These are phyloP conservation scores for Drosophila pseudotakahashii DNA, from an alignment of 2,888 invertebrate species.

Conservation along the genomic window DNA sequence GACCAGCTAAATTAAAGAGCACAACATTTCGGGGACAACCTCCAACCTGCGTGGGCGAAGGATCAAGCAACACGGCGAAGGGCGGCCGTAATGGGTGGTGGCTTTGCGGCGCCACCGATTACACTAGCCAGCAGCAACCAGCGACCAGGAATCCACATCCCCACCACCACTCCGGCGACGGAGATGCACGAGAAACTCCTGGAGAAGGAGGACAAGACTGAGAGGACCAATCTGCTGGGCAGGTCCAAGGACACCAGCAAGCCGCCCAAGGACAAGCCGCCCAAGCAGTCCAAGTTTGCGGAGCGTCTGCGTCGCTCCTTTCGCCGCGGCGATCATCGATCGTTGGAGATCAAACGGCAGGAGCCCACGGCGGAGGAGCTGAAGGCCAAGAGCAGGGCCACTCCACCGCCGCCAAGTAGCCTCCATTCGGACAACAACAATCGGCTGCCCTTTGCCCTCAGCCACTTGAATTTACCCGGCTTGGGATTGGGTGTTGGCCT, in stretches of 20 bases:
- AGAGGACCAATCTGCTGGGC: conserved; percentile 63
- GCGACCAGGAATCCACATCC: conserved; percentile 32
- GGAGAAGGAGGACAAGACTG: conserved; percentile 76
- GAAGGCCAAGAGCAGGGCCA: conserved; percentile 34
- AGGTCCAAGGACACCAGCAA: conserved; percentile 52
- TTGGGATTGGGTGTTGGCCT: conserved; percentile 58
- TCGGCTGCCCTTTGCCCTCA: conserved; percentile 61
- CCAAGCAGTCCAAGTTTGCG: conserved; percentile 78
- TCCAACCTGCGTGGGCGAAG: conserved; percentile 1
- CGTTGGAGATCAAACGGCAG: conserved; percentile 72
- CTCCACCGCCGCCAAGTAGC: conserved; percentile 33
- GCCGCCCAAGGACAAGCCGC: conserved; percentile 56
- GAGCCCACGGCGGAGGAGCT: conserved; percentile 52
- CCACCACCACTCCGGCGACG: conserved; percentile 24
- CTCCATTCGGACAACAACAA: conserved; percentile 51
- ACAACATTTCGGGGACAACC: not conserved
- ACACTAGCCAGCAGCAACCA: conserved; percentile 62
- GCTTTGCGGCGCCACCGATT: conserved; percentile 80
- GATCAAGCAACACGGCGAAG: conserved; percentile 50
- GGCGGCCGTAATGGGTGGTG: conserved; percentile 83
- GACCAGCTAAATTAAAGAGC: conserved; percentile 17
- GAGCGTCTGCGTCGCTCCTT: conserved; percentile 80
- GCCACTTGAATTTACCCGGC: conserved; percentile 64
- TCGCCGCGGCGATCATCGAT: conserved; percentile 78
- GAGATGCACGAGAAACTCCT: conserved; percentile 81